These are phyloP conservation scores for Petrocephalus schoutedeni DNA, from an alignment of 2,797 vertebrate species.

Conservation along the genomic window DNA sequence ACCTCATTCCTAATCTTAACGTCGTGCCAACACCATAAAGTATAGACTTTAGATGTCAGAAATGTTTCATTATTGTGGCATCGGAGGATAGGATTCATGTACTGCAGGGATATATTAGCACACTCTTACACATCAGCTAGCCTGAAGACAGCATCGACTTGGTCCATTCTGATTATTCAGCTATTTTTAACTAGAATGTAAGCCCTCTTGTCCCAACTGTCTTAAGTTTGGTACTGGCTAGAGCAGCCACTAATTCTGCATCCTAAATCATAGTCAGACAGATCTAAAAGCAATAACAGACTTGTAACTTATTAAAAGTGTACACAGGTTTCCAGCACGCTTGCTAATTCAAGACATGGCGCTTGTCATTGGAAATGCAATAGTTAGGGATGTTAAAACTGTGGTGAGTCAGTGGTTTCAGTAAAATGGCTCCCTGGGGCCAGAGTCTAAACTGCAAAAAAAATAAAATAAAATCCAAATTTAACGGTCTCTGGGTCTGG, in stretches of 20 bases:
- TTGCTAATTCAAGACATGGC: background rate
- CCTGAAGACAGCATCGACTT: background rate
- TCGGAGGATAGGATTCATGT: background rate
- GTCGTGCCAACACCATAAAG: background rate
- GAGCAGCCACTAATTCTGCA: background rate
- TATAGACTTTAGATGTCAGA: background rate
- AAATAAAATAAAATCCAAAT: background rate
- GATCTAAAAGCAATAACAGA: background rate
- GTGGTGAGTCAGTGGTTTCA: background rate
- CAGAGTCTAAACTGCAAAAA: background rate
- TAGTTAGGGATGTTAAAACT: background rate
- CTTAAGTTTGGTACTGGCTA: background rate
- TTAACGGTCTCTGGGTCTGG: background rate
- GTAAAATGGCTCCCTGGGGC: background rate
- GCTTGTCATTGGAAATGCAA: background rate
- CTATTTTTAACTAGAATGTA: background rate
- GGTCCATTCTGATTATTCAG: background rate
- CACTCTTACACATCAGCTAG: background rate
- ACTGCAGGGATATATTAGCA: background rate
- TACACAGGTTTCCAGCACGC: background rate
- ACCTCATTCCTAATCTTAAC: background rate
- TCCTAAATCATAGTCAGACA: background rate
- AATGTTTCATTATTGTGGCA: background rate
- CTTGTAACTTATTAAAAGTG: background rate
- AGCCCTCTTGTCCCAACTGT: background rate